Evolutionary conservation across 2,888 invertebrate genomes (phyloP).

Genomic region (Baronia brevicornis): DNA sequence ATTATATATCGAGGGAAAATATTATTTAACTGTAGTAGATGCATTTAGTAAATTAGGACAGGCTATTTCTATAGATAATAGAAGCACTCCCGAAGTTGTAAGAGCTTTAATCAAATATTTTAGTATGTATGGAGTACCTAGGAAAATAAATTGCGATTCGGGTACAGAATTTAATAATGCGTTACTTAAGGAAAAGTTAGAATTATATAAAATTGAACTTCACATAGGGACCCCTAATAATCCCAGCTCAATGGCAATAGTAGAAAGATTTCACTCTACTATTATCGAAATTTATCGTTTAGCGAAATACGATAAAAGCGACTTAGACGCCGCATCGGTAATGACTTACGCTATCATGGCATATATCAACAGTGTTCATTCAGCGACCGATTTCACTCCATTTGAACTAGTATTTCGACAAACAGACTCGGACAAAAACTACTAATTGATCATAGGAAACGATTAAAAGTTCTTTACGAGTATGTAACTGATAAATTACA

Average conservation of each 20-base stretch:
- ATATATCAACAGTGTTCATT: conserved; percentile 14
- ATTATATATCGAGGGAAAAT: conserved; percentile 7
- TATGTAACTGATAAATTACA: too few relatives aligned
- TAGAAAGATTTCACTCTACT: conserved; percentile 14
- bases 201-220: conserved; percentile 6
- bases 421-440: too few relatives aligned
- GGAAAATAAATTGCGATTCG: conserved; percentile 5
- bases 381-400: conserved; percentile 8
- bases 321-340: conserved; percentile 9
- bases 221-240: conserved; percentile 8
- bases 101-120: conserved; percentile 25
- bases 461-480: too few relatives aligned
- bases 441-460: too few relatives aligned
- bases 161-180: conserved; percentile 10
- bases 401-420: conserved; percentile 18
- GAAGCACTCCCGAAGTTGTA: conserved; percentile 23
- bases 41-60: conserved; percentile 28
- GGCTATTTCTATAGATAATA: conserved; percentile 21
- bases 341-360: conserved; percentile 17
- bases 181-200: conserved; percentile 2
- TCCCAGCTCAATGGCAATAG: conserved; percentile 7
- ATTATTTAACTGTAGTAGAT: conserved; percentile 14
- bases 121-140: conserved; percentile 12
- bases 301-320: conserved; percentile 16
- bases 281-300: conserved; percentile 11